Base-by-base conservation (phyloP, 2,797 vertebrate genomes). In the Iguana delicatissima region DNA sequence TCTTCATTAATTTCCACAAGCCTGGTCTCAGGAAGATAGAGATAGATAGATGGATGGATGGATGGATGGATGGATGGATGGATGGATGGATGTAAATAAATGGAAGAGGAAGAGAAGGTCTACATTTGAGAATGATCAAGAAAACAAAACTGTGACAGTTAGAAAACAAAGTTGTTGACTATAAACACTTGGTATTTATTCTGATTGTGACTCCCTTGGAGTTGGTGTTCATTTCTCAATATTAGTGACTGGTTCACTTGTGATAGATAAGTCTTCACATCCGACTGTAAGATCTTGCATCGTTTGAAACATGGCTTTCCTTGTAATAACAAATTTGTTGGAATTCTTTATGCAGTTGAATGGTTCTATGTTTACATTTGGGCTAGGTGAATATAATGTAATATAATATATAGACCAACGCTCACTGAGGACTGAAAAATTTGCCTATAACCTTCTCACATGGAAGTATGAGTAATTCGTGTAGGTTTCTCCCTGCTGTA, bases 121-220 rank as follows among this genome's bases (percentile, higher is more conserved):
- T 87, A 80, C 4, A 14, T 83, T 90, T 91, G 74, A 84, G 32
- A 22, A 2, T 74, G 64, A 59, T 80, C 32, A 35, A 74, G 18
- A 77, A 77, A 46, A 77, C 72, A 46, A 32, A 1, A 88, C 92
- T 86, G 59, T 62, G 3, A 50, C 79, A 26, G 69, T 92, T 50
- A 46, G 80, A 83, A 76, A 76, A 64, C 82, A 9, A 84, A 86
- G 12, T 5, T 26, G 2, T 84, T 64, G 35, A 13, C 24, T 38
- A 29, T 26, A 67, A 67, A 29, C 38, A 84, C 24, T 46, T 26
- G 16, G 46, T 46, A 26, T 69, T 77, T 26, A 46, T 64, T 50
- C 12, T 80, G 13, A 50, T 32, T 29, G 18, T 52, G 26, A 80
- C 35, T 50, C 38, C 46, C 38, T 29, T 52, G 26, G 55, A 10